Base-by-base conservation (phyloP, 2,888 invertebrate species). In the Eristalinus sepulchralis region DNA sequence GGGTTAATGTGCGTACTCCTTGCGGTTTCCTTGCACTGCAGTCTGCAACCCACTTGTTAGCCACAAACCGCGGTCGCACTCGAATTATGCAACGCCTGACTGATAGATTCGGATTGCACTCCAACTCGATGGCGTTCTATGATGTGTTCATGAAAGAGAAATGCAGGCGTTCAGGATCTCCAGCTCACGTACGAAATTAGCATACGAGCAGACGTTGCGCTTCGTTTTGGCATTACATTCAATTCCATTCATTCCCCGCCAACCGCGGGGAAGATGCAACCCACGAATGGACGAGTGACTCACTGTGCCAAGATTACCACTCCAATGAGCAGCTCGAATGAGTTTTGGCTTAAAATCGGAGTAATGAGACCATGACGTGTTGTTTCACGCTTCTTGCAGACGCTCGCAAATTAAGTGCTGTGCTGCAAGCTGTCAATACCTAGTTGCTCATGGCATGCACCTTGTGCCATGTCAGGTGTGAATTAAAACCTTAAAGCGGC, bases 281-380 rank as follows among this genome's bases (percentile, higher is more conserved):
- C 39, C 39, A 39, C n/a, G 39, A 39, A 55, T 22, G 22, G 34
- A 62, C 34, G 33, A 17, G n/a, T n/a, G n/a, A n/a, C 8, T 31
- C 10, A 17, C 11, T 1, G 24, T 10, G 36, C 20, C n/a, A 17
- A 34, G 11, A 17, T 63, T 36, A 34, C 10, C 27, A 63, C 9
- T 63, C 22, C 34, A 10, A 57, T 13, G 57, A 13, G 24, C 11
- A 10, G 0, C 22, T 24, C 24, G 39, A 47, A 24, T 24, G 57
- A 1, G 57, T 57, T 10, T 57, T 27, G 17, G 33, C 22, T 27
- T 24, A 0, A 47, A 66, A 66, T 47, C 33, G 17, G 17, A 17
- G 34, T 68, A 57, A 68, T 57, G 53, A 68, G 57, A 57, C 55
- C 68, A 57, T 68, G 22, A 57, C 33, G 68, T 68, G 68, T 68